Conservation (phyloP, 1,140 invertebrate genomes). For the Apolygus lucorum region DNA sequence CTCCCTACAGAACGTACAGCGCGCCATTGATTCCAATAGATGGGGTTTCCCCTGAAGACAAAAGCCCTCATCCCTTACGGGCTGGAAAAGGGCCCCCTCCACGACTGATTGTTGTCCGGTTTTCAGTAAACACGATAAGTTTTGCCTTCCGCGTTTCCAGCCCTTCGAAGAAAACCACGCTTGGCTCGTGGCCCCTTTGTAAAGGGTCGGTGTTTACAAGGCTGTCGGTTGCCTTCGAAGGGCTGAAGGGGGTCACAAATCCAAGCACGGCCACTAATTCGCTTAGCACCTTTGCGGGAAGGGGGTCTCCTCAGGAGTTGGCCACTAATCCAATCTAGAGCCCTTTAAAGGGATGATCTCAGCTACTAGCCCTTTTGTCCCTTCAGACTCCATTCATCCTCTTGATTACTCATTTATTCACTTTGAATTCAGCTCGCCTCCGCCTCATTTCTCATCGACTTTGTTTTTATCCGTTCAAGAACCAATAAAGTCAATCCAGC, state of each 20-base stretch:
- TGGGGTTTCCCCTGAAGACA: not conserved
- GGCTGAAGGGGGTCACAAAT: constrained; percentile 2
- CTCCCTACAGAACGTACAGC: not conserved
- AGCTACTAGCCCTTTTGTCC: not conserved
- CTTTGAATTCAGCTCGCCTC: no score
- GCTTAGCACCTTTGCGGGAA: constrained; percentile 1
- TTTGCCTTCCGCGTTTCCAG: not conserved
- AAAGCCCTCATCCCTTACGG: not conserved
- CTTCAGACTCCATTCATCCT: not conserved
- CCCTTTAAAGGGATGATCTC: constrained; percentile 14
- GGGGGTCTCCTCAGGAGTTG: not conserved
- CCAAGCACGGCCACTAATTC: constrained; percentile 11
- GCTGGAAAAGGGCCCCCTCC: not conserved
- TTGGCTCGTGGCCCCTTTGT: not conserved
- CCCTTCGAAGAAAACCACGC: not conserved
- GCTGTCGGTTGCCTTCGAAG: not conserved
- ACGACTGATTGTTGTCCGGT: not conserved
- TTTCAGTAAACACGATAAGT: not conserved
- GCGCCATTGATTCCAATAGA: not conserved
- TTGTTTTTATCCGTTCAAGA: no score
- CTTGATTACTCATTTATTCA: not conserved
- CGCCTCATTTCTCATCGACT: no score
- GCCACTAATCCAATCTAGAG: constrained; percentile 7
- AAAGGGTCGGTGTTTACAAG: not conserved
- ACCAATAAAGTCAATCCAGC: no score